Base-by-base conservation (phyloP, 2,797 vertebrate genomes). In the Tarsius wallacei region DNA sequence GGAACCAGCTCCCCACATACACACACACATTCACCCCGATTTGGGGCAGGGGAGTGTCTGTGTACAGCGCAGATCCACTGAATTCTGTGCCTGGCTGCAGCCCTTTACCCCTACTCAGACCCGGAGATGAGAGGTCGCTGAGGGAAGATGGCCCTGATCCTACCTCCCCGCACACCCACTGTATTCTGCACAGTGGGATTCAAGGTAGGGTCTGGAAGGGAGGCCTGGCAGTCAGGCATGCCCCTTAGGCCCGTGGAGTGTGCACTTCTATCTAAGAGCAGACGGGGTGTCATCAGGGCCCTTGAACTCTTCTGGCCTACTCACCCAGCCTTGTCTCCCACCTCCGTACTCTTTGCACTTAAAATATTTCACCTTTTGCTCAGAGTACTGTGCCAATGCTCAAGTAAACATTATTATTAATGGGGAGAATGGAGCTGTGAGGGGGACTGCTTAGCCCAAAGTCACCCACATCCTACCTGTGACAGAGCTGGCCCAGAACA, bases 351-450 rank as follows among this genome's bases (percentile, higher is more conserved):
- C 13, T 76, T 53, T 73, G 53, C 33, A 42, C 42, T 42, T 42
- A 42, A 42, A 42, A 42, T 42, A 42, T 42, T 42, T 42, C 4
- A 42, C 42, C 42, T 42, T 76, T 59, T 73, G 53, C 33, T 87
- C 61, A 95, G 94, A 81, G 80, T 55, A 31, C 49, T 31, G 15
- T 47, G 80, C 93, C 81, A 93, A 87, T 64, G 87, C 7, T 83
- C 71, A 68, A 74, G 71, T 57, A 81, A 91, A 68, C 57, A 49
- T 70, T 76, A 66, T 73, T 93, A 55, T 0, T 51, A 53, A 51
- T 53, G 4, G 42, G 47, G 28, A 88, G 87, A 68, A 31, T 8
- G 77, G 74, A n/a, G 26, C 51, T 1, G 1, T 0, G 2, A 80
- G 73, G 49, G 49, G 33, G 55, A 94, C 51, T 14, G 55, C 74